Evolutionary conservation across 1,140 invertebrate genomes (phyloP).

Genomic region (Cheumatopsyche charites): DNA sequence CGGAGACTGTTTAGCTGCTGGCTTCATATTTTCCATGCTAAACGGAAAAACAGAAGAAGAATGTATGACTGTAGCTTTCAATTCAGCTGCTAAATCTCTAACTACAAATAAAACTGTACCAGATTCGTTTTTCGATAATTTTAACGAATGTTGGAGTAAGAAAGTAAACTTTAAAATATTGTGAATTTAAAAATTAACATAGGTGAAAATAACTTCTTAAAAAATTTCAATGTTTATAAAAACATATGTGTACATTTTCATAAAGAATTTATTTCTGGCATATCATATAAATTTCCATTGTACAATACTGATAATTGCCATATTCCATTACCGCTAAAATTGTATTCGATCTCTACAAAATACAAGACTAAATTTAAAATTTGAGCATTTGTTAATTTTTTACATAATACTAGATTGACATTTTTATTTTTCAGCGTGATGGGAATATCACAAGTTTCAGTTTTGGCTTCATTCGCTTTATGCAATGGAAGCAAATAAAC

Average conservation of each 20-base stretch:
- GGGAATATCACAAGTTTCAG: background rate
- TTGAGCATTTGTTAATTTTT: conserved; percentile 53
- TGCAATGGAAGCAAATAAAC: conserved; percentile 39
- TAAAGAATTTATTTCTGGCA: too few relatives aligned
- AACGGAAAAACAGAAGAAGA: conserved; percentile 55
- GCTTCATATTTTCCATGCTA: conserved; percentile 64
- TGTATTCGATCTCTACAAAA: conserved; percentile 61
- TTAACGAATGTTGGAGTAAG: conserved; percentile 33
- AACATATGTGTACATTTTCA: too few relatives aligned
- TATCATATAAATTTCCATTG: too few relatives aligned
- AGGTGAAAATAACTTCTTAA: too few relatives aligned
- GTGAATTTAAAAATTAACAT: background rate
- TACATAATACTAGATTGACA: conserved; percentile 51
- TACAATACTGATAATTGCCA: conserved; percentile 51
- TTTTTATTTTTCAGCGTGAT: conserved; percentile 44
- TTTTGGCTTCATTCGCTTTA: background rate
- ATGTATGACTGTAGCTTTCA: conserved; percentile 63
- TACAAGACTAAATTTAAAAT: conserved; percentile 61
- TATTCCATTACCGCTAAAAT: conserved; percentile 63
- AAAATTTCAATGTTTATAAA: too few relatives aligned
- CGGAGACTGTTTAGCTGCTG: conserved; percentile 69
- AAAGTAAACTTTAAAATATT: background rate
- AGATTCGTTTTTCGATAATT: conserved; percentile 35
- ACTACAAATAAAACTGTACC: conserved; percentile 61
- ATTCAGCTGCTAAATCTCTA: conserved; percentile 62